These are phyloP conservation scores for Pristiophorus japonicus DNA, from an alignment of 2,113 vertebrate genomes.

Conservation along the genomic window DNA sequence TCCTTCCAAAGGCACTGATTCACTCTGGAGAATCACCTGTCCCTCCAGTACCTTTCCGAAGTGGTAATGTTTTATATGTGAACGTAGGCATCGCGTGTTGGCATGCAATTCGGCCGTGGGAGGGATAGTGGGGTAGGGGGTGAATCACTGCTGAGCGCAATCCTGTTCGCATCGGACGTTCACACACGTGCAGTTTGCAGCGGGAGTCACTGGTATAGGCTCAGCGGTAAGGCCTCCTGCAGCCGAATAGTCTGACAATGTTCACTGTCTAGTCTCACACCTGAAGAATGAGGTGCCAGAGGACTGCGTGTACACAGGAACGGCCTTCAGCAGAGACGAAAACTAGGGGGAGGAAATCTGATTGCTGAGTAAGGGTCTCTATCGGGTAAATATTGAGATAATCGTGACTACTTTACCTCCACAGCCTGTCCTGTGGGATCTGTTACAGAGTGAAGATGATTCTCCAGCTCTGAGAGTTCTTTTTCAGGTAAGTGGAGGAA, in stretches of 20 bases:
- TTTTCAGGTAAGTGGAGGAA: conserved; percentile 59
- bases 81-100: neutral
- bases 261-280: neutral
- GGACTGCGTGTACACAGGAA: neutral
- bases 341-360: neutral
- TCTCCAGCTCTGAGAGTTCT: conserved; percentile 64
- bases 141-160: neutral
- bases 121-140: neutral
- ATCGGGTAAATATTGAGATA: neutral
- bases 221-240: neutral
- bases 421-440: conserved; percentile 74
- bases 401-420: conserved; percentile 38
- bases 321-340: neutral
- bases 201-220: neutral
- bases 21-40: neutral
- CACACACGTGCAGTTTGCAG: neutral
- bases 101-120: neutral
- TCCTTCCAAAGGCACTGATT: neutral
- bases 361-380: neutral
- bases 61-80: neutral
- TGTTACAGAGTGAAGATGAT: conserved; percentile 69
- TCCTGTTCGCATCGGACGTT: neutral
- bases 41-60: neutral
- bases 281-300: neutral
- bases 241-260: neutral